Conservation (phyloP, 2,113 vertebrate species). For the Ariopsis seemanni region DNA sequence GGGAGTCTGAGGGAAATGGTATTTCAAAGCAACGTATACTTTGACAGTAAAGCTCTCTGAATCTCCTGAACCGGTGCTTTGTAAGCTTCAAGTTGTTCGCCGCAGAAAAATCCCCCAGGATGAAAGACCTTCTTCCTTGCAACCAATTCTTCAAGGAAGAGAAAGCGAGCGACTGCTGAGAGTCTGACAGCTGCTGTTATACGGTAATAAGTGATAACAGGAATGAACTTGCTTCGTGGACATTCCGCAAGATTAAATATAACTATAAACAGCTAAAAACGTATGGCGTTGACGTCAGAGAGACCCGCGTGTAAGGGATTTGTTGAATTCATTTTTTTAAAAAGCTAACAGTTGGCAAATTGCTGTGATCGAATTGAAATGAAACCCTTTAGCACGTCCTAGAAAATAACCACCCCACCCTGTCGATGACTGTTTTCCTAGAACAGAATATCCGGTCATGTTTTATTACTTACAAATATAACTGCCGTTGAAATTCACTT, state of each 20-base stretch:
- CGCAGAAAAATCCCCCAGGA: not conserved
- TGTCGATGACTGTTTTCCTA: not conserved
- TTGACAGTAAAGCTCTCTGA: no score
- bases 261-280: not conserved
- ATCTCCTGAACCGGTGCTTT: not conserved
- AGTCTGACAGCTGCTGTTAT: not conserved
- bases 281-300: slow-evolving; percentile 69
- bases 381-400: not conserved
- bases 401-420: not conserved
- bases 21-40: no score
- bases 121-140: not conserved
- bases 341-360: not conserved
- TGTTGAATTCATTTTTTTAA: not conserved
- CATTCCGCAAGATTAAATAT: not conserved
- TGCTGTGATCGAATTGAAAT: not conserved
- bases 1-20: no score
- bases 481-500: not conserved
- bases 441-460: not conserved
- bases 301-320: slow-evolving; percentile 73
- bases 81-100: not conserved
- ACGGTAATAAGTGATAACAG: slow-evolving; percentile 13
- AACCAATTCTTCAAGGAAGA: not conserved
- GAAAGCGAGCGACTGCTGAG: not conserved
- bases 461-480: not conserved
- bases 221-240: not conserved